Evolutionary conservation across 2,113 vertebrate genomes (phyloP), one percentile per base, ranked within the genome.

Genomic region (Centrocercus urophasianus): DNA sequence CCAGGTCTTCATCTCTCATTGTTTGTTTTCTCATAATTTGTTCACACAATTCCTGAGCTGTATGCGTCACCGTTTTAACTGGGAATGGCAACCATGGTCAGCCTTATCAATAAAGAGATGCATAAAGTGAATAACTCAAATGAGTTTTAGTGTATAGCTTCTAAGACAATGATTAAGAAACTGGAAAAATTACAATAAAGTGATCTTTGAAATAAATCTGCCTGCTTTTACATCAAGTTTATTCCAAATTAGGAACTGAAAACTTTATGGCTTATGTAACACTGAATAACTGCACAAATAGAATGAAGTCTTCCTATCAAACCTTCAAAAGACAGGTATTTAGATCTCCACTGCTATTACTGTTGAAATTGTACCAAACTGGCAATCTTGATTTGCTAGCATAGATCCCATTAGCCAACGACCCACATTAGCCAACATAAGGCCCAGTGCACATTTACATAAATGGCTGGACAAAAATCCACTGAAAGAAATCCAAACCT

Each of bases 1-100:
- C 24, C 28, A 80, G 30, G 63, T 50, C 75, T 95, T 70, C 67
- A 57, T 70, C 56, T 83, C 34, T 65, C 54, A 70, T 43, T 78
- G 89, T 71, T 76, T 93, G 28, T 69, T 93, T 77, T 86, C 63
- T 89, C 48, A 28, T 87, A 63, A 91, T 89, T 89, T 89, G 60
- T 71, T 86, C 67, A 76, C 59, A 73, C n/a, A 88, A 80, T 88
- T 77, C 56, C 50, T 75, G 86, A 74, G 50, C 24, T 73, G 13
- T 74, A 12, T 30, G 32, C 25, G 34, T 56, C 19, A n/a, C 91
- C 77, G 88, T 34, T 95, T 83, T 81, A 86, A 90, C 36, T 81
- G 22, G 42, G 65, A 92, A 90, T 40, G 65, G 73, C 69, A 93
- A 92, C 91, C 52, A 70, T 69, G 32, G 50, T 36, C 59, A 85